Evolutionary conservation across 64 coral and sea anemone species (phyloP).

Genomic region (Hydrozoanthus tunicans): DNA sequence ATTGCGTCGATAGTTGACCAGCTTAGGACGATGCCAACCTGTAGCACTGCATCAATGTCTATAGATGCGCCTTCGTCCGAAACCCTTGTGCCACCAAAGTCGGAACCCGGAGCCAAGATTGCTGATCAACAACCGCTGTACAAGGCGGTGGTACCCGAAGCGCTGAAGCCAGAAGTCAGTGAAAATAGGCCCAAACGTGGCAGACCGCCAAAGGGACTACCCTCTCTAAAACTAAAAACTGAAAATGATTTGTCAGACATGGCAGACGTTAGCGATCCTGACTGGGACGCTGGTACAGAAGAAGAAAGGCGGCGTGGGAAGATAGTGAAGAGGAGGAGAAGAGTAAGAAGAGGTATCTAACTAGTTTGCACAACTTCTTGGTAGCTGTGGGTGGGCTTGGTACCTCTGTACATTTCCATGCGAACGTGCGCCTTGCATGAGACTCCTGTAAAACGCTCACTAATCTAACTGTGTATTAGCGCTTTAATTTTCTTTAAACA

Average conservation of each 20-base stretch:
- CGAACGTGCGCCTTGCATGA: no score
- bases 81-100: background rate
- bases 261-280: conserved; percentile 76
- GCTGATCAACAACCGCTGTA: conserved; percentile 52
- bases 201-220: conserved; percentile 58
- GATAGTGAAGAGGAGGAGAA: conserved; percentile 68
- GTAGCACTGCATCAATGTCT: background rate
- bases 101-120: conserved; percentile 66
- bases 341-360: conserved; percentile 65
- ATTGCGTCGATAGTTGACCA: background rate
- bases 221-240: conserved; percentile 9
- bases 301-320: conserved; percentile 59
- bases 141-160: background rate
- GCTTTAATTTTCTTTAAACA: no score
- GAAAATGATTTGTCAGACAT: conserved; percentile 54
- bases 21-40: background rate
- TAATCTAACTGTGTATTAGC: no score
- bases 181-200: conserved; percentile 77
- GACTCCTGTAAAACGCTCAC: no score
- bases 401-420: background rate
- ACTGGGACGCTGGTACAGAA: conserved; percentile 83
- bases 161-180: background rate
- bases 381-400: background rate
- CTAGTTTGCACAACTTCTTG: background rate
- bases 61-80: background rate